Evolutionary conservation across 2,888 invertebrate species (phyloP).

Genomic region (Lasius fuliginosus): DNA sequence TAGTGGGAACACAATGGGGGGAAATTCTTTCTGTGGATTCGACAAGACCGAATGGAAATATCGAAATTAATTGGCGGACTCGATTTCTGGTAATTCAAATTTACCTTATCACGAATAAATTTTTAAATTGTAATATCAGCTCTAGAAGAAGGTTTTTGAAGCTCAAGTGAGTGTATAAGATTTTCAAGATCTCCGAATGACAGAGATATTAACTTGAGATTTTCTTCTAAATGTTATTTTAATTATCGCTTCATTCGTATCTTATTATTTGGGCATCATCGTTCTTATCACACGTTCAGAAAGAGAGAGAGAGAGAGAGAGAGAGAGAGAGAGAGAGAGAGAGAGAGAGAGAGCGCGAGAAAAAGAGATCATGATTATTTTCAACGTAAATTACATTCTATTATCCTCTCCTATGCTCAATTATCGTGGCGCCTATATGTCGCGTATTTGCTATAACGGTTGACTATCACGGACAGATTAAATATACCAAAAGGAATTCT

Average conservation of each 20-base stretch:
- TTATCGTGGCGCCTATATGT: slow-evolving; percentile 1
- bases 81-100: slow-evolving; percentile 19
- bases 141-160: not conserved
- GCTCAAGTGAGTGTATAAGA: not conserved
- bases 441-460: slow-evolving; percentile 20
- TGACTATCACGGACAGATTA: slow-evolving; percentile 37
- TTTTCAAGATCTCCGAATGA: slow-evolving; percentile 22
- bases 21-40: not conserved
- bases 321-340: no score
- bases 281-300: slow-evolving; percentile 11
- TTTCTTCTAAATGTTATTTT: slow-evolving; percentile 7
- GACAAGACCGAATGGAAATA: slow-evolving; percentile 20
- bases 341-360: not conserved
- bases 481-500: slow-evolving; percentile 39
- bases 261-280: not conserved
- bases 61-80: not conserved
- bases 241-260: slow-evolving; percentile 8
- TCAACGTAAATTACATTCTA: slow-evolving; percentile 41
- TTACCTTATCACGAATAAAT: slow-evolving; percentile 11
- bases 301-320: not conserved
- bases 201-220: slow-evolving; percentile 2
- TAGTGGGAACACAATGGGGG: not conserved
- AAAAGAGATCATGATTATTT: slow-evolving; percentile 28
- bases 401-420: slow-evolving; percentile 6
- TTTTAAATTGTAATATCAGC: slow-evolving; percentile 11